Base-by-base conservation (phyloP, 2,888 invertebrate species). In the Selenia dentaria region DNA sequence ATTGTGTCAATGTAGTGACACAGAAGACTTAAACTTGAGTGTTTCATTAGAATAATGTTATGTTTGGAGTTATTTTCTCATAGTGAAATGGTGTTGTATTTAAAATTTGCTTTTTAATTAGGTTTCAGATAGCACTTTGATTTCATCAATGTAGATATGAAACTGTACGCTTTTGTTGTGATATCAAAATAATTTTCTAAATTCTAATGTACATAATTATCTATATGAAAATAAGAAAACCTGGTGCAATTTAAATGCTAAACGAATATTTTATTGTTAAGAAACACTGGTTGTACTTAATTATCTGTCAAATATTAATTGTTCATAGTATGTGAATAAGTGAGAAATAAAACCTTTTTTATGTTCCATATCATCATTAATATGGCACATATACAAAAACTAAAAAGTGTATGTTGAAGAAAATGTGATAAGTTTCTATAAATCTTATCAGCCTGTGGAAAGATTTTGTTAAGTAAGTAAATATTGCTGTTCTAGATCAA, bases 1-100 rank as follows among this genome's bases (percentile, higher is more conserved):
- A 45, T 44, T 32, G 58, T 62, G 47, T 18, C 18, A 57, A 64
- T 56, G 56, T 56, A 57, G 63, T 47, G 50, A 48, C 53, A 52
- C 2, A 22, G 57, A 48, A 60, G 49, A n/a, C n/a, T n/a, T 24
- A n/a, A 34, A 25, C 51, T 42, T 47, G 38, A 51, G 41, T 34
- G 42, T 43, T 50, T 33, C 6, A 13, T 46, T 45, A 32, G 10
- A 31, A 28, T 28, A 6, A 32, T 18, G 35, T 29, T 43, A 18
- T 42, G 29, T 31, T 29, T 24, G 10, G 36, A 18, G 14, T 26
- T 33, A 4, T 13, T 24, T 31, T 22, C 25, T 38, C 33, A 38
- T 36, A 29, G 10, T 38, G 24, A 34, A 41, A 43, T 35, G 22
- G 12, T 32, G n/a, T n/a, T n/a, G n/a, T n/a, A n/a, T n/a, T n/a